phyloP scores from a whole-genome alignment of 2,797 vertebrate species.

The Sebastes alutus region DNA sequence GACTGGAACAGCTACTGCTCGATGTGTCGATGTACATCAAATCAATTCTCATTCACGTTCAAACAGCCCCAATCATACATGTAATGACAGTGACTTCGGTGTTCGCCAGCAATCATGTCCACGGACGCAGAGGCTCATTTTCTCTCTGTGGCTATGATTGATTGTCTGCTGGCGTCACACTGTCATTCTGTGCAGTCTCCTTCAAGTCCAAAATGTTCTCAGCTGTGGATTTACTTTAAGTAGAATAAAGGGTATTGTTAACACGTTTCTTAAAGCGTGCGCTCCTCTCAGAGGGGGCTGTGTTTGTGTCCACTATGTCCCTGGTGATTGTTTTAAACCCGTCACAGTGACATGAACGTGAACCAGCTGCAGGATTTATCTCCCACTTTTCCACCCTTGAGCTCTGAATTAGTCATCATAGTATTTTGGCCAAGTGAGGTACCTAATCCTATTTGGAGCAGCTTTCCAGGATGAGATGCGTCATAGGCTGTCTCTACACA shows the following conservation, averaged over 20 bases:
- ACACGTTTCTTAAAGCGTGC: not conserved
- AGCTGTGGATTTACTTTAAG: not conserved
- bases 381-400: not conserved
- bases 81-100: not conserved
- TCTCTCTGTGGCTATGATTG: not conserved
- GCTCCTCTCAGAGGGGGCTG: not conserved
- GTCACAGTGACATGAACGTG: slow-evolving; percentile 2
- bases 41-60: not conserved
- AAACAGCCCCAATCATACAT: not conserved
- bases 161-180: not conserved
- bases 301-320: not conserved
- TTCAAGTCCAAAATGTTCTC: not conserved
- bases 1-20: not conserved
- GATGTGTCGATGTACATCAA: not conserved
- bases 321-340: slow-evolving; percentile 18
- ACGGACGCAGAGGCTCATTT: not conserved
- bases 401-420: slow-evolving; percentile 19
- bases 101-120: not conserved
- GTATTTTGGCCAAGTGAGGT: slow-evolving; percentile 26
- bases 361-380: slow-evolving; percentile 15
- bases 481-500: slow-evolving; percentile 7
- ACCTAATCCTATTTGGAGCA: slow-evolving; percentile 39
- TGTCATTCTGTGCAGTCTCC: not conserved
- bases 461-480: slow-evolving; percentile 5
- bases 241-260: not conserved